phyloP scores from a whole-genome alignment of 2,888 invertebrate genomes.

The Acheta domesticus region DNA sequence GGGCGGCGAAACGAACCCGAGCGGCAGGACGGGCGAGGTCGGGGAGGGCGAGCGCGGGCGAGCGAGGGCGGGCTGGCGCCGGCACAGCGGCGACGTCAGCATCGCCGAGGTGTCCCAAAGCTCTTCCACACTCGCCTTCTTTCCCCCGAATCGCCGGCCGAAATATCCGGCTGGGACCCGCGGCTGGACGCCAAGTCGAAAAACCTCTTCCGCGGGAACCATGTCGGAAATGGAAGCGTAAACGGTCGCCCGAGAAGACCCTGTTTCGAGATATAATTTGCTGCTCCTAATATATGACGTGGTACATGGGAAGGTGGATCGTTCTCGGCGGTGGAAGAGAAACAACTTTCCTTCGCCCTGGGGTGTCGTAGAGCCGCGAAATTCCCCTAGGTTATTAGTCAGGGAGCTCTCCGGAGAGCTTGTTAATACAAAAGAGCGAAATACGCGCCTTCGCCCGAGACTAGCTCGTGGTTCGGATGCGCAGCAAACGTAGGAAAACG shows the following conservation, averaged over 20 bases:
- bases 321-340: not conserved
- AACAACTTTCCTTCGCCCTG: slow-evolving; percentile 18
- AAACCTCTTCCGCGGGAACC: not conserved
- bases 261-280: slow-evolving; percentile 7
- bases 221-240: slow-evolving; percentile 4
- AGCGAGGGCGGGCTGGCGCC: too few species aligned
- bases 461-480: too few species aligned
- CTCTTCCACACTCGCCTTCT: not conserved
- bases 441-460: not conserved
- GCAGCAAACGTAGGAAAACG: too few species aligned
- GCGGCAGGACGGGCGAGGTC: too few species aligned
- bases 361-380: slow-evolving; percentile 18
- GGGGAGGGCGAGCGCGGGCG: too few species aligned
- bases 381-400: not conserved
- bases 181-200: not conserved
- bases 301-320: slow-evolving; percentile 3
- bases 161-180: slow-evolving; percentile 9
- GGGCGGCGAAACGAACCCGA: too few species aligned
- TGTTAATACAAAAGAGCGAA: slow-evolving; percentile 4
- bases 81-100: not conserved
- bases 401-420: not conserved
- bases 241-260: not conserved
- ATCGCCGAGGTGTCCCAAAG: not conserved
- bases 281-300: not conserved
- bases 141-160: not conserved